phyloP scores from a whole-genome alignment of 2,888 invertebrate species.

The Plebejus anna region DNA sequence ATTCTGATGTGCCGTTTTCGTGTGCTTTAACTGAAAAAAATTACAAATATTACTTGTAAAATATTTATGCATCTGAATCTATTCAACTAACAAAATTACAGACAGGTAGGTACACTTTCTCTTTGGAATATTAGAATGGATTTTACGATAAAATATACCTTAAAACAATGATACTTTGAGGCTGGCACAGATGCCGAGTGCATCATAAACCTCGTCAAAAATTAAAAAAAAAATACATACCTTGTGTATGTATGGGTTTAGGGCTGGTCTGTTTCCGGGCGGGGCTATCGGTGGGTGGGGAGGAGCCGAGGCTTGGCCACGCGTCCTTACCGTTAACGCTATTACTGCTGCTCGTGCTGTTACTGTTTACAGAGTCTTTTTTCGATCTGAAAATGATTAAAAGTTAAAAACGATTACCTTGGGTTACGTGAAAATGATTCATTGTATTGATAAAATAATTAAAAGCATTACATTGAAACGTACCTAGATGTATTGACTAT shows the following conservation, averaged over 20 bases:
- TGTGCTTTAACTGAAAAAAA: conserved; percentile 67
- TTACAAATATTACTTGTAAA: conserved; percentile 16
- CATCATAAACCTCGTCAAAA: no score
- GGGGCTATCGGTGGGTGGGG: conserved; percentile 73
- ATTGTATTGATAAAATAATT: background rate
- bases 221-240: conserved; percentile 38
- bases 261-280: conserved; percentile 64
- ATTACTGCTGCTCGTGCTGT: conserved; percentile 44
- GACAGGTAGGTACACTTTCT: no score
- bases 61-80: background rate
- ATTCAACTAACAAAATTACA: no score
- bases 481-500: conserved; percentile 77
- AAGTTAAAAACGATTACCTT: background rate
- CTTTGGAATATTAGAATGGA: no score
- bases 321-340: conserved; percentile 82
- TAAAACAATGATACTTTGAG: no score
- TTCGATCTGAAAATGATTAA: conserved; percentile 59
- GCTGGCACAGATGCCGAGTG: no score
- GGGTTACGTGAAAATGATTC: no score
- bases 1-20: conserved; percentile 76
- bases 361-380: conserved; percentile 56
- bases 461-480: conserved; percentile 44
- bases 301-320: conserved; percentile 84
- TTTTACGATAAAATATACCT: no score
- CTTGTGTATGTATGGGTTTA: conserved; percentile 59